Conservation (phyloP, 1,140 invertebrate species). For the Lutraria rhynchaena region DNA sequence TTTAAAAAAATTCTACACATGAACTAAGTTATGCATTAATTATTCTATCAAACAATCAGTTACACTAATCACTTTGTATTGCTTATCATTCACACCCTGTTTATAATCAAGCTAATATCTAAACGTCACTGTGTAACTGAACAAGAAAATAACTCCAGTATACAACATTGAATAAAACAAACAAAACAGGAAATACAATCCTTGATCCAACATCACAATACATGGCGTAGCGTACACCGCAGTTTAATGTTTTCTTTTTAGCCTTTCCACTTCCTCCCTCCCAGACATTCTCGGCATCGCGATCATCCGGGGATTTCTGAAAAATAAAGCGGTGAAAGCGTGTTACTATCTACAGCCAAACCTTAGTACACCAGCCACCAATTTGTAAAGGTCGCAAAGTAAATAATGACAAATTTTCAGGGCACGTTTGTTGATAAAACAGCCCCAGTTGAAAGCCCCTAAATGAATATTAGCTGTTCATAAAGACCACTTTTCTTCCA, state of each 20-base stretch:
- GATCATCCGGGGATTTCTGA: constrained; percentile 25
- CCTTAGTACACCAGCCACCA: too few species aligned
- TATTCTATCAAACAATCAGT: too few species aligned
- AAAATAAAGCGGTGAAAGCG: constrained; percentile 5
- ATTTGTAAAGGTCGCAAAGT: too few species aligned
- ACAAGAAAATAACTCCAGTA: constrained; percentile 85
- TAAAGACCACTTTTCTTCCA: too few species aligned
- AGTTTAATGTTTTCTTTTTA: constrained; percentile 58
- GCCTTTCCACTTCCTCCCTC: constrained; percentile 55
- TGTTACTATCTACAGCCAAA: too few species aligned
- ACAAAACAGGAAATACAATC: constrained; percentile 83
- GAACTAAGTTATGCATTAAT: too few species aligned
- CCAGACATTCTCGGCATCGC: constrained; percentile 55
- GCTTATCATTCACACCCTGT: neutral
- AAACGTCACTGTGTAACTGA: constrained; percentile 32
- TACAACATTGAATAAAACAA: constrained; percentile 83
- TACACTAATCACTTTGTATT: neutral
- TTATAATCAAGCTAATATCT: too few species aligned
- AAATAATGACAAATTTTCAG: too few species aligned
- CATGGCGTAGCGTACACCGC: constrained; percentile 71
- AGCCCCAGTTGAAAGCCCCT: too few species aligned
- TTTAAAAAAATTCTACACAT: too few species aligned
- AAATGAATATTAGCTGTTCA: too few species aligned
- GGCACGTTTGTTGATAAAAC: too few species aligned
- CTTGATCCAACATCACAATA: constrained; percentile 83